Evolutionary conservation across 2,113 vertebrate species (phyloP).

Genomic region (Tachysurus vachellii): DNA sequence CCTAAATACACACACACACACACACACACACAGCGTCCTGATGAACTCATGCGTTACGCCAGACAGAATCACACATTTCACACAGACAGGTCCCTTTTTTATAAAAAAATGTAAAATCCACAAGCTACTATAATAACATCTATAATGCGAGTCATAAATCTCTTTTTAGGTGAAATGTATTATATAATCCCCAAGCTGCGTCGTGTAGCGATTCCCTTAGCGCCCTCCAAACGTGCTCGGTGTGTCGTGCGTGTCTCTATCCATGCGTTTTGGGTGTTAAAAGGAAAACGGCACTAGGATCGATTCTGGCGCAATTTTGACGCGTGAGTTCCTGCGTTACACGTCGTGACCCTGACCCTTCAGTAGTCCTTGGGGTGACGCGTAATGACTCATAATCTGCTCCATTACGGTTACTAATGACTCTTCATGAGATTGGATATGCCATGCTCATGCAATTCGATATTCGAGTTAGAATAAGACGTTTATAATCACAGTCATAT

Average conservation of each 20-base stretch:
- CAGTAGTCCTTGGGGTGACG: background rate
- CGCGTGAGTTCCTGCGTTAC: background rate
- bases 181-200: background rate
- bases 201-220: background rate
- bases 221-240: background rate
- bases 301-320: background rate
- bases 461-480: background rate
- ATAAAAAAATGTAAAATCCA: background rate
- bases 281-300: background rate
- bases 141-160: background rate
- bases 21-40: background rate
- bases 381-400: background rate
- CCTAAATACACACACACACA: background rate
- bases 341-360: background rate
- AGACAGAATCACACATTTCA: background rate
- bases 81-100: background rate
- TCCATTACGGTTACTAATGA: background rate
- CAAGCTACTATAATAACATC: background rate
- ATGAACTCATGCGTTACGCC: background rate
- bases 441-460: background rate
- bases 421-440: background rate
- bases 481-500: background rate
- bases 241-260: background rate
- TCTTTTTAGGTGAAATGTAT: background rate
- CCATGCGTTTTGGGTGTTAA: background rate